Percentiles rank a stretch among this genome's conserved stretches.
Evolutionary conservation across 2,113 vertebrate genomes (phyloP).

Genomic region (Phaethornis superciliosus): DNA sequence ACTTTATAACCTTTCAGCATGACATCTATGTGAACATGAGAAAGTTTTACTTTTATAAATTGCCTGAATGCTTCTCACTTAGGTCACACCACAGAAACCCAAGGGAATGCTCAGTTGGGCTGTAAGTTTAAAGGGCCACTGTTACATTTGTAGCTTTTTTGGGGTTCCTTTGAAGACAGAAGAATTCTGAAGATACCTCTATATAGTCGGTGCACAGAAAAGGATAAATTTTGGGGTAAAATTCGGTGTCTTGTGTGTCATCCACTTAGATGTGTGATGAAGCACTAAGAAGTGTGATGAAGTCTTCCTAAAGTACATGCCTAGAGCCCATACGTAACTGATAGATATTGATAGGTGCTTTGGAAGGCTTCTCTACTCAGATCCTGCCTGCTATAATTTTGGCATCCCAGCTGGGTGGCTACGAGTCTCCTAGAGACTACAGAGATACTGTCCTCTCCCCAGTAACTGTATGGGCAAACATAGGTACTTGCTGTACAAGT

Average conservation of each 20-base stretch:
- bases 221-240: not conserved
- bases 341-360: not conserved
- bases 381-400: not conserved
- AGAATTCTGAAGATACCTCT: not conserved
- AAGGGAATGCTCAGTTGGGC: not conserved
- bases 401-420: not conserved
- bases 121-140: not conserved
- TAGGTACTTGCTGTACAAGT: not conserved
- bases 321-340: not conserved
- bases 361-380: not conserved
- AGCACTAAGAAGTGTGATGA: not conserved
- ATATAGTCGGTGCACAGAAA: fast-evolving
- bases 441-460: fast-evolving
- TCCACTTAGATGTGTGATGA: not conserved
- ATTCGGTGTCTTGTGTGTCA: not conserved
- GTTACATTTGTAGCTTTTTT: not conserved
- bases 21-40: not conserved
- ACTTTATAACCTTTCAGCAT: not conserved
- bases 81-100: not conserved
- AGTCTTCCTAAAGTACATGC: not conserved
- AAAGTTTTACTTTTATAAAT: not conserved
- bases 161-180: not conserved
- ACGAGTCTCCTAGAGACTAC: fast-evolving
- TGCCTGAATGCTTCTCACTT: not conserved
- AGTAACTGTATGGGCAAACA: not conserved